Evolutionary conservation across 2,797 vertebrate genomes (phyloP).

Genomic region (Melopsittacus undulatus): DNA sequence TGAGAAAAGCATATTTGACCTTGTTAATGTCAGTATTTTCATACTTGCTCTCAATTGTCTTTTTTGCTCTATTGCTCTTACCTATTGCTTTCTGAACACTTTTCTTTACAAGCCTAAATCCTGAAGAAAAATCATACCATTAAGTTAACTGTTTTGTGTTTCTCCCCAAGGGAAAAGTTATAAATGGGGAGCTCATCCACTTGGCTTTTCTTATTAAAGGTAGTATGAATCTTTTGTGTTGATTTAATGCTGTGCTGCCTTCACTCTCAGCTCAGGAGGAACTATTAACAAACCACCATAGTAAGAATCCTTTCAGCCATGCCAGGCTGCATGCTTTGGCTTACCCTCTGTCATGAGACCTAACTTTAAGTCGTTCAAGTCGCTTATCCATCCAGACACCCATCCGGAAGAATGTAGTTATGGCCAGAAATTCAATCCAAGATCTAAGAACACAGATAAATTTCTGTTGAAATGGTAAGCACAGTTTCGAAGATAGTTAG

Average conservation of each 20-base stretch:
- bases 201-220: background rate
- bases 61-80: background rate
- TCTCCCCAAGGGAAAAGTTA: background rate
- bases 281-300: background rate
- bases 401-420: background rate
- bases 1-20: background rate
- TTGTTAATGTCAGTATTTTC: background rate
- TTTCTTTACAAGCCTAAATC: background rate
- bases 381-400: background rate
- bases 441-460: background rate
- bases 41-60: background rate
- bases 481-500: background rate
- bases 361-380: background rate
- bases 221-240: background rate
- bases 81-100: background rate
- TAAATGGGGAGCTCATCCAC: background rate
- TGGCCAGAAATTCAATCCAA: background rate
- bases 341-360: background rate
- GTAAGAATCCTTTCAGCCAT: background rate
- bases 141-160: background rate
- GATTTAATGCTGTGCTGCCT: background rate
- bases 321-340: background rate
- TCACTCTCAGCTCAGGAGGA: background rate
- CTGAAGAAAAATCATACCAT: background rate
- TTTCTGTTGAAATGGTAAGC: background rate